phyloP scores from a whole-genome alignment of 2,888 invertebrate genomes.

The Cephonodes hylas region DNA sequence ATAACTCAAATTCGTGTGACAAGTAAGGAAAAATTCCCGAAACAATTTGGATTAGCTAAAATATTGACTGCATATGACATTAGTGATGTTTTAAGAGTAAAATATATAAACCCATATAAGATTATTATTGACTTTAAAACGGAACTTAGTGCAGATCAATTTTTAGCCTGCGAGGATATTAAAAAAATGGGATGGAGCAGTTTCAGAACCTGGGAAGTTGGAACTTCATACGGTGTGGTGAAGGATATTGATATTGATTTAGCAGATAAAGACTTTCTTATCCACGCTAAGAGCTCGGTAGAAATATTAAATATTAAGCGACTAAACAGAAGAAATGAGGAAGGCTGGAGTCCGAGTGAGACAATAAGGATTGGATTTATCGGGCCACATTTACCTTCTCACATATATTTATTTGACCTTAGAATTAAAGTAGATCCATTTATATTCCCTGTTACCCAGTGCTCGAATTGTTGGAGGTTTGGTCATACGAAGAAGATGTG shows the following conservation, averaged over 20 bases:
- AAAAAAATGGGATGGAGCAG: conserved; percentile 4
- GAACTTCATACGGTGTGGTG: conserved; percentile 9
- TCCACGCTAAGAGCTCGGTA: neutral
- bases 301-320: conserved; percentile 7
- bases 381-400: neutral
- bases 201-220: neutral
- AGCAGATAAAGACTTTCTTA: conserved; percentile 8
- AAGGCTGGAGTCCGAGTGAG: conserved; percentile 13
- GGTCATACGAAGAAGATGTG: conserved; percentile 14
- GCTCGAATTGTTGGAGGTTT: conserved; percentile 2
- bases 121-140: too few species aligned
- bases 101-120: too few species aligned
- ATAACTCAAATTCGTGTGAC: too few species aligned
- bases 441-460: conserved; percentile 1
- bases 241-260: conserved; percentile 12
- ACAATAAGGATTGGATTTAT: conserved; percentile 24
- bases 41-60: too few species aligned
- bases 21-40: too few species aligned
- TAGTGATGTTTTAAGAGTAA: too few species aligned
- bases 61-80: too few species aligned
- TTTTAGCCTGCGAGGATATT: neutral
- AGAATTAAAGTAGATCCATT: neutral
- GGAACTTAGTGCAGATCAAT: neutral
- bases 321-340: conserved; percentile 3
- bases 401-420: neutral